Conservation (phyloP, 2,113 vertebrate species). For the Cheilinus undulatus region DNA sequence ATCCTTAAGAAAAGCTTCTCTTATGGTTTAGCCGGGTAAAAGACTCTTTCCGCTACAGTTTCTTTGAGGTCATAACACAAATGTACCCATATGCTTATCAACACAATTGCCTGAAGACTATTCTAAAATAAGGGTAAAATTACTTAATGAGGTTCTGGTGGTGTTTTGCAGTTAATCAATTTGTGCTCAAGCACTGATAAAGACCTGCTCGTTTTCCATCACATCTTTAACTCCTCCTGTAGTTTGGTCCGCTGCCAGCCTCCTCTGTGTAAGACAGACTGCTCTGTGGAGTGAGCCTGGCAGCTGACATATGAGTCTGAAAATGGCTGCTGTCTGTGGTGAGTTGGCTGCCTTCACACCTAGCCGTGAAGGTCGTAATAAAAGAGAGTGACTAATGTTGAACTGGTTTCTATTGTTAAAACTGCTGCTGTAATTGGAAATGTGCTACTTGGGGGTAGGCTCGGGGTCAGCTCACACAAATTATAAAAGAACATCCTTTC, state of each 20-base stretch:
- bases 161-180: constrained; percentile 65
- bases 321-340: constrained; percentile 64
- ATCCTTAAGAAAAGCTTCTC: constrained; percentile 67
- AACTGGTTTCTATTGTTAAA: constrained; percentile 51
- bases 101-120: constrained; percentile 21
- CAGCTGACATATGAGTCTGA: constrained; percentile 76
- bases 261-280: constrained; percentile 53
- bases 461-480: background rate
- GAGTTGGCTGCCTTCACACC: constrained; percentile 59
- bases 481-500: background rate
- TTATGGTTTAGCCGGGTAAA: constrained; percentile 21
- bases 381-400: constrained; percentile 64
- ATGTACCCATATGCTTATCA: constrained; percentile 35
- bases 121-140: constrained; percentile 31
- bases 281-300: constrained; percentile 61
- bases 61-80: constrained; percentile 43
- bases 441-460: background rate
- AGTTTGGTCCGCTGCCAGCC: constrained; percentile 56
- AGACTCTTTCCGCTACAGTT: constrained; percentile 44
- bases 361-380: constrained; percentile 68
- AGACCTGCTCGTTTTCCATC: constrained; percentile 33
- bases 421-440: constrained; percentile 48
- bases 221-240: constrained; percentile 58
- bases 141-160: constrained; percentile 58
- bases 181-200: constrained; percentile 42